phyloP scores from a whole-genome alignment of 2,113 vertebrate species.

The Sialia sialis region DNA sequence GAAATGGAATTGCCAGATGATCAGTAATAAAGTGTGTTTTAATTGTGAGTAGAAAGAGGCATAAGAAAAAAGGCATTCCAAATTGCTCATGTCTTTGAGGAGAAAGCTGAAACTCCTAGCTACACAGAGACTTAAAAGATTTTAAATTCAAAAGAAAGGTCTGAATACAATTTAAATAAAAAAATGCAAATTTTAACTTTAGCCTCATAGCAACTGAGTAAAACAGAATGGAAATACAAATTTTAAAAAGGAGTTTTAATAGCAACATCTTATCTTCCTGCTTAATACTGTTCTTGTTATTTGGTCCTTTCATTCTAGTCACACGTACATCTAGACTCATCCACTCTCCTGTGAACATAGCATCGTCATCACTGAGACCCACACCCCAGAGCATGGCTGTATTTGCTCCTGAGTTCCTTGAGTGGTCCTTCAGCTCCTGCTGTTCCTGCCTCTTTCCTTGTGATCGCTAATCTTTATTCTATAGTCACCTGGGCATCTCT shows the following conservation, averaged over 20 bases:
- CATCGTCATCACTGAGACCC: not conserved
- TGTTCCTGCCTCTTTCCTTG: not conserved
- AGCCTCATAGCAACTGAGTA: not conserved
- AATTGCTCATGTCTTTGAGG: not conserved
- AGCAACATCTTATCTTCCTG: not conserved
- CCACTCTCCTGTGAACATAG: not conserved
- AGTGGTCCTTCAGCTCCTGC: not conserved
- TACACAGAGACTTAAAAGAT: not conserved
- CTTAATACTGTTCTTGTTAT: not conserved
- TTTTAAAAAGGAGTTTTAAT: not conserved
- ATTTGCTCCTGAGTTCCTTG: not conserved
- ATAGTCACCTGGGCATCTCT: not conserved
- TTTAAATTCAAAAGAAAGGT: not conserved
- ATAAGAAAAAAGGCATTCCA: not conserved
- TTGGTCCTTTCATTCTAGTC: not conserved
- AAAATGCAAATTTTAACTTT: not conserved
- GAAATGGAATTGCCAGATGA: not conserved
- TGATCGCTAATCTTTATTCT: not conserved
- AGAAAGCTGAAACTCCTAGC: not conserved
- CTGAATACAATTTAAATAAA: not conserved
- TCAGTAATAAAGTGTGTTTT: not conserved
- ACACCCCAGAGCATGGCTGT: fast-evolving
- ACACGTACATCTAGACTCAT: not conserved
- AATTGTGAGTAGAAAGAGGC: not conserved
- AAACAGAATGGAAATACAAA: not conserved